Percentiles rank a stretch among this genome's conserved stretches.
Evolutionary conservation across 2,888 invertebrate species (phyloP).

Genomic region (Cataglyphis cursor): DNA sequence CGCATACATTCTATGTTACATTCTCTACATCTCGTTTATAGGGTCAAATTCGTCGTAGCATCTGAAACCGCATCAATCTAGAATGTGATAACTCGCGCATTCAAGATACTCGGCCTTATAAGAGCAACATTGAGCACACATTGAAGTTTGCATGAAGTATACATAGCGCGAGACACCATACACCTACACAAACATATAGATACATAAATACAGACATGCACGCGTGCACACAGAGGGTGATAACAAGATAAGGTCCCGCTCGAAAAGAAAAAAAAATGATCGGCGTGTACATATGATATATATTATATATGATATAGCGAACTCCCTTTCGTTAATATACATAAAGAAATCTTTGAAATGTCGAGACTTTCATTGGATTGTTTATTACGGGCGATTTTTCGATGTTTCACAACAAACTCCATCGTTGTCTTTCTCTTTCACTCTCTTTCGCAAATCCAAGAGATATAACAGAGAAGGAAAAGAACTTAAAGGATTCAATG

Average conservation of each 20-base stretch:
- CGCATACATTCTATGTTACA: background rate
- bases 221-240: background rate
- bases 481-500: background rate
- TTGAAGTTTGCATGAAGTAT: slow-evolving; percentile 29
- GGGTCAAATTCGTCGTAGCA: background rate
- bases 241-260: background rate
- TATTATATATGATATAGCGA: slow-evolving; percentile 13
- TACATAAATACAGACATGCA: background rate
- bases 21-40: background rate
- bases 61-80: slow-evolving; percentile 12
- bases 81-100: background rate
- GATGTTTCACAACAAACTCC: background rate
- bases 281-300: slow-evolving; percentile 39
- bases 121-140: slow-evolving; percentile 3
- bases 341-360: slow-evolving; percentile 13
- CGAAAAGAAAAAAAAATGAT: slow-evolving; percentile 3
- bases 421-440: background rate
- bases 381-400: slow-evolving; percentile 18
- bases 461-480: background rate
- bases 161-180: background rate
- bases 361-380: slow-evolving; percentile 26
- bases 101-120: slow-evolving; percentile 5
- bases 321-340: slow-evolving; percentile 26
- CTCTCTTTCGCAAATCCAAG: background rate
- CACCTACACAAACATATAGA: background rate